A percentile compares a stretch with the other conserved stretches of the same genome.
Conservation (phyloP, 2,888 invertebrate species). For the Calephelis perditalis region DNA sequence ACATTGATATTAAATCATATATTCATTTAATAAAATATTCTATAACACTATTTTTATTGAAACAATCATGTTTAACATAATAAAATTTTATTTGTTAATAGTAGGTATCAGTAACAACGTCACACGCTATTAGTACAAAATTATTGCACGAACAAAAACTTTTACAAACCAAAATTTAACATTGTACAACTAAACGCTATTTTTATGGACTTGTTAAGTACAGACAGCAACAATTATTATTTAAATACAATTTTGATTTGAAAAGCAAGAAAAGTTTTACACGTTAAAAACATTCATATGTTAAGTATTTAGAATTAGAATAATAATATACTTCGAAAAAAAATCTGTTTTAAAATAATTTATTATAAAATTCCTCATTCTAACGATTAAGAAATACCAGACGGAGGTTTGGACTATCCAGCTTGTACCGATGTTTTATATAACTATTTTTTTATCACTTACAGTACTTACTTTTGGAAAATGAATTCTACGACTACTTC, state of each 20-base stretch:
- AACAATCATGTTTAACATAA: not conserved
- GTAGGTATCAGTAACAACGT: conserved; percentile 2
- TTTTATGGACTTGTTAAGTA: not conserved
- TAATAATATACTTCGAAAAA: too few relatives aligned
- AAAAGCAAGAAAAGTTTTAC: not conserved
- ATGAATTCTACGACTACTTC: conserved; percentile 5
- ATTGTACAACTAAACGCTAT: not conserved
- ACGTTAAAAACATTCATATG: too few relatives aligned
- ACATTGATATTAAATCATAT: conserved; percentile 10
- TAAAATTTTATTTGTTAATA: conserved; percentile 6
- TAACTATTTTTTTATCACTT: not conserved
- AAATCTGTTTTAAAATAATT: too few relatives aligned
- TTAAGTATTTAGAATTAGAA: too few relatives aligned
- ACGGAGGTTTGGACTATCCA: not conserved
- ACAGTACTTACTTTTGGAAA: conserved; percentile 2
- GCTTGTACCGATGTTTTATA: conserved; percentile 2
- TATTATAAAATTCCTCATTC: too few relatives aligned
- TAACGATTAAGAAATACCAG: not conserved
- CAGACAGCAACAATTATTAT: conserved; percentile 7
- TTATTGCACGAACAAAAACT: conserved; percentile 3
- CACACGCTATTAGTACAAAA: conserved; percentile 6
- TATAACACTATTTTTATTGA: not conserved
- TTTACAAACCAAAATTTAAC: not conserved
- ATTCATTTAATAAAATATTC: not conserved
- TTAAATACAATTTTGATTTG: not conserved